Evolutionary conservation across 2,888 invertebrate genomes (phyloP), one percentile per base, ranked within the genome.

Genomic region (Taenaris catops): DNA sequence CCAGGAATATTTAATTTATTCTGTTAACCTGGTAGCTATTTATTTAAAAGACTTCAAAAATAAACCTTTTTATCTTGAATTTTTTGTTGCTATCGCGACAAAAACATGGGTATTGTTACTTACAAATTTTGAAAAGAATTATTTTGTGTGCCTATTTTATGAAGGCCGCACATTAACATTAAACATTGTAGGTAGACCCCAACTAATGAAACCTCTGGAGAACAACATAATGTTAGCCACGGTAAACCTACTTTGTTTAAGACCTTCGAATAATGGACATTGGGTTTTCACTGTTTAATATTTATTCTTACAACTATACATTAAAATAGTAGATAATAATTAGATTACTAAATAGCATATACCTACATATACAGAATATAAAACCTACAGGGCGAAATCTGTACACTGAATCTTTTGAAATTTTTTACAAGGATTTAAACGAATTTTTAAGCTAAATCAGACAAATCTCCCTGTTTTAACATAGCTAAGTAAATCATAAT

Each of bases 21-120:
- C n/a, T n/a, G n/a, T n/a, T n/a, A n/a, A n/a, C n/a, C n/a, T n/a
- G n/a, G n/a, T n/a, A n/a, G n/a, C n/a, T n/a, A n/a, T n/a, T n/a
- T 41, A 42, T 46, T 52, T 50, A 46, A 38, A 25, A 38, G 48
- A 49, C 49, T 38, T 26, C 26, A 34, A 42, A 41, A 41, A 41
- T 38, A 65, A 66, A 63, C 65, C 65, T 49, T 62, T 75, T 69
- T 73, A 63, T 66, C 41, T 49, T 20, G 27, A 58, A 58, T 64
- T 50, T 69, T 81, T 75, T 79, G 78, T 76, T 69, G 74, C 76
- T 71, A 76, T 78, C 60, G 68, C 68, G 65, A 64, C 65, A 58
- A 59, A 69, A 63, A 21, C 8, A 9, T n/a, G 20, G 3, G 2
- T n/a, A 3, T 4, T 9, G 23, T 16, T 7, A 9, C 9, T 16